phyloP scores from a whole-genome alignment of 2,113 vertebrate genomes.

The Grammomys surdaster region DNA sequence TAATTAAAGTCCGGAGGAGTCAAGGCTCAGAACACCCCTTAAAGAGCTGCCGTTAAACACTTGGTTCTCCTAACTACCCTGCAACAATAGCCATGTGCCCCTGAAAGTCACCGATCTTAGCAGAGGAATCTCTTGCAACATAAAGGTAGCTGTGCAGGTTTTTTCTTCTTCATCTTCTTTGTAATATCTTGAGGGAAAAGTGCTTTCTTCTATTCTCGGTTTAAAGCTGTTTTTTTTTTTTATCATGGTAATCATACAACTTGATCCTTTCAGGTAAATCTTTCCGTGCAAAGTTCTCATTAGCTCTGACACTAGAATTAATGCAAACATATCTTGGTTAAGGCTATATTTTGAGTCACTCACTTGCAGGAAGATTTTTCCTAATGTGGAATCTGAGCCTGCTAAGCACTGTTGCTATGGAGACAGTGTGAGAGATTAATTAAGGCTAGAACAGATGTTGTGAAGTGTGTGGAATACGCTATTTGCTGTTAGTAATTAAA shows the following conservation, averaged over 20 bases:
- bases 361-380: constrained; percentile 73
- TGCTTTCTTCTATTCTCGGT: neutral
- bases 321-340: constrained; percentile 68
- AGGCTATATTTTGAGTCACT: constrained; percentile 80
- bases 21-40: neutral
- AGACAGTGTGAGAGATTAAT: constrained; percentile 83
- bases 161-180: neutral
- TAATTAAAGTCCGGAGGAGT: constrained; percentile 44
- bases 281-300: constrained; percentile 47
- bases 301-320: constrained; percentile 58
- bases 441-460: constrained; percentile 86
- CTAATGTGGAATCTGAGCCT: constrained; percentile 77
- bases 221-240: neutral
- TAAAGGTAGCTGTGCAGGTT: constrained; percentile 2
- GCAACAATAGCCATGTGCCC: neutral
- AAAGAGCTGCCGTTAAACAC: neutral
- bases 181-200: neutral
- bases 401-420: constrained; percentile 85
- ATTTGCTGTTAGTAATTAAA: constrained; percentile 84
- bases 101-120: constrained; percentile 3
- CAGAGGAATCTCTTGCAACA: neutral
- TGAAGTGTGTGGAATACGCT: constrained; percentile 79
- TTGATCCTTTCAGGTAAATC: constrained; percentile 65
- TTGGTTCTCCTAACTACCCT: constrained; percentile 43
- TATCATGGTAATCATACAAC: constrained; percentile 46